These are phyloP conservation scores for Pipistrellus kuhlii DNA, from an alignment of 2,797 vertebrate species.

Conservation along the genomic window DNA sequence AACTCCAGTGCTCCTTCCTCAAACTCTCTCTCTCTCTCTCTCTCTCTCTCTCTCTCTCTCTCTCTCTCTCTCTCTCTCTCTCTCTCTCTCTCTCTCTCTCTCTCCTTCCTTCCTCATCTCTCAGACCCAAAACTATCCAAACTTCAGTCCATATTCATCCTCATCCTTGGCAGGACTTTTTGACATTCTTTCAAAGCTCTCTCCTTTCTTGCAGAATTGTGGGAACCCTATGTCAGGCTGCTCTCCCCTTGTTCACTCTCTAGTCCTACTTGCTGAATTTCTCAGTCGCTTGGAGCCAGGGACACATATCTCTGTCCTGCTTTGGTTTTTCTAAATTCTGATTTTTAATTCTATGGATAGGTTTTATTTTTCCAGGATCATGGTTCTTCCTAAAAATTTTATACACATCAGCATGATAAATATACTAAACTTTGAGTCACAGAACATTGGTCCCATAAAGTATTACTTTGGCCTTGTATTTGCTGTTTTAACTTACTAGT, in stretches of 20 bases:
- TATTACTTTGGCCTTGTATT: background rate
- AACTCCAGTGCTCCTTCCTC: background rate
- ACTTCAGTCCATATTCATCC: background rate
- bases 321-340: background rate
- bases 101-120: too few relatives aligned
- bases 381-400: background rate
- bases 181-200: background rate
- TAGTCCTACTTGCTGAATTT: background rate
- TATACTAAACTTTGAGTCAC: background rate
- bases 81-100: too few relatives aligned
- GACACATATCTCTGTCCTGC: background rate
- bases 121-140: background rate
- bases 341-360: background rate
- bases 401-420: background rate
- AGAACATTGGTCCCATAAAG: background rate
- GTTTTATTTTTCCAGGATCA: background rate
- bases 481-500: background rate
- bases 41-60: background rate
- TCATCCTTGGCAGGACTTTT: background rate
- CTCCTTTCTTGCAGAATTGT: background rate
- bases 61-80: too few relatives aligned
- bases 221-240: background rate
- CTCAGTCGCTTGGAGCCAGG: background rate
- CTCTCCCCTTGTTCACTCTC: background rate
- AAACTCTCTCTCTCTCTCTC: background rate